These are phyloP conservation scores for Macrocentrus cingulum DNA, from an alignment of 1,140 invertebrate genomes.

Conservation along the genomic window DNA sequence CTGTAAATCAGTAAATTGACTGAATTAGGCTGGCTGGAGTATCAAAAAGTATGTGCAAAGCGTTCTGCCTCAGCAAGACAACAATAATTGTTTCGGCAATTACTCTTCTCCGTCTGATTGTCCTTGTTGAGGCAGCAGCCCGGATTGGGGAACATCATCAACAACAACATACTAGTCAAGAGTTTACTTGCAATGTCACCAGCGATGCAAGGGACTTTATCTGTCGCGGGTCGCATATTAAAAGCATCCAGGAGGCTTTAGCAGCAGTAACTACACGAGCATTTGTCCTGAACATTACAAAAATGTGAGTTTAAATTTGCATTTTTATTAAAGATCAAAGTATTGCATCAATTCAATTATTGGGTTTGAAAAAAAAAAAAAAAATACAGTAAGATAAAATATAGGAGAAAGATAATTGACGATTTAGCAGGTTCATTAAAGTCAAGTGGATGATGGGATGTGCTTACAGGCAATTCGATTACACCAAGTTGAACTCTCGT, in stretches of 20 bases:
- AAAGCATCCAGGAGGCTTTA: conserved; percentile 12
- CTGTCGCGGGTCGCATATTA: conserved; percentile 29
- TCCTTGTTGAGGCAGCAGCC: conserved; percentile 13
- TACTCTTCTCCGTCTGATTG: not conserved
- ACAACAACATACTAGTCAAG: too few relatives aligned
- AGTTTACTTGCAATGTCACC: conserved; percentile 36
- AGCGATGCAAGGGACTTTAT: conserved; percentile 40
- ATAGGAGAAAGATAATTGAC: too few relatives aligned
- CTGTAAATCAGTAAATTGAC: conserved; percentile 24
- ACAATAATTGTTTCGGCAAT: conserved; percentile 17
- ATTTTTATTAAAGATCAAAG: too few relatives aligned
- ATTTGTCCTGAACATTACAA: conserved; percentile 9
- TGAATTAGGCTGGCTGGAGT: conserved; percentile 20
- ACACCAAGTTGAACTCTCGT: too few relatives aligned
- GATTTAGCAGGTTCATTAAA: not conserved
- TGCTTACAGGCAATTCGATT: too few relatives aligned
- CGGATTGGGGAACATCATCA: conserved; percentile 11
- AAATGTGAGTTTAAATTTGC: conserved; percentile 18
- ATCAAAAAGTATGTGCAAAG: conserved; percentile 35
- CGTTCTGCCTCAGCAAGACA: conserved; percentile 20
- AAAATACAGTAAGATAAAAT: too few relatives aligned
- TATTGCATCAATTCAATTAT: too few relatives aligned
- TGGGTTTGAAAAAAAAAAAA: too few relatives aligned
- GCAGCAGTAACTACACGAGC: not conserved
- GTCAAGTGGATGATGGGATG: too few relatives aligned